phyloP scores from a whole-genome alignment of 2,113 vertebrate species.

The Cynocephalus volans region DNA sequence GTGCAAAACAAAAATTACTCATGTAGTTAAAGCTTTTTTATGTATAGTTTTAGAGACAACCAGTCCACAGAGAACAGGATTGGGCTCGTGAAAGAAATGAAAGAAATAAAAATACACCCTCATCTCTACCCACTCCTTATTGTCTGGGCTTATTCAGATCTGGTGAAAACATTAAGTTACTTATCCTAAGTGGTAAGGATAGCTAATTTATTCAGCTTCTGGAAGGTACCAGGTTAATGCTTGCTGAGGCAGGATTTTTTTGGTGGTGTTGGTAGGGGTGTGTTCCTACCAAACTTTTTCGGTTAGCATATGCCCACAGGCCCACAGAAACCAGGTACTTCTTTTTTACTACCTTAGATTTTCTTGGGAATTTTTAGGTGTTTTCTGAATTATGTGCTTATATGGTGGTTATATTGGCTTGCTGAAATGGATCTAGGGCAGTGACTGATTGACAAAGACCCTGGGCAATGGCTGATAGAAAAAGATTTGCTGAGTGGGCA shows the following conservation, averaged over 20 bases:
- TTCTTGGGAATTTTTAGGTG: slow-evolving; percentile 19
- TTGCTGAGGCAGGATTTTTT: neutral
- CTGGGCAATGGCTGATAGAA: neutral
- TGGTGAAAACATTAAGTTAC: slow-evolving; percentile 77
- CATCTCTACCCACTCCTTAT: slow-evolving; percentile 70
- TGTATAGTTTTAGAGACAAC: slow-evolving; percentile 66
- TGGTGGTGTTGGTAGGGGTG: too few species aligned
- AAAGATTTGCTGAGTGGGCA: neutral
- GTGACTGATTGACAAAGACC: neutral
- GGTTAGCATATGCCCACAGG: neutral
- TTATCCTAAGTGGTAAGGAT: slow-evolving; percentile 48
- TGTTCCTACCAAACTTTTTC: neutral
- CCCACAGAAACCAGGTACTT: slow-evolving; percentile 9
- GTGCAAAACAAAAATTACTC: slow-evolving; percentile 70
- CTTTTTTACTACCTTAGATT: slow-evolving; percentile 23
- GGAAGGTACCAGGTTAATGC: slow-evolving; percentile 41
- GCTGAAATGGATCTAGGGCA: slow-evolving; percentile 35
- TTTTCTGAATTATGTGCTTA: slow-evolving; percentile 31
- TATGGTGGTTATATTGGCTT: slow-evolving; percentile 27
- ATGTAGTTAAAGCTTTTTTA: slow-evolving; percentile 73
- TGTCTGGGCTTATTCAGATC: slow-evolving; percentile 68
- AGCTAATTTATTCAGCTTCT: slow-evolving; percentile 72
- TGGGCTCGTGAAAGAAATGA: slow-evolving; percentile 76
- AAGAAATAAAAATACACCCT: slow-evolving; percentile 70
- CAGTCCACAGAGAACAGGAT: slow-evolving; percentile 54